Evolutionary conservation across 2,888 invertebrate species (phyloP).

Genomic region (Leuctra nigra): DNA sequence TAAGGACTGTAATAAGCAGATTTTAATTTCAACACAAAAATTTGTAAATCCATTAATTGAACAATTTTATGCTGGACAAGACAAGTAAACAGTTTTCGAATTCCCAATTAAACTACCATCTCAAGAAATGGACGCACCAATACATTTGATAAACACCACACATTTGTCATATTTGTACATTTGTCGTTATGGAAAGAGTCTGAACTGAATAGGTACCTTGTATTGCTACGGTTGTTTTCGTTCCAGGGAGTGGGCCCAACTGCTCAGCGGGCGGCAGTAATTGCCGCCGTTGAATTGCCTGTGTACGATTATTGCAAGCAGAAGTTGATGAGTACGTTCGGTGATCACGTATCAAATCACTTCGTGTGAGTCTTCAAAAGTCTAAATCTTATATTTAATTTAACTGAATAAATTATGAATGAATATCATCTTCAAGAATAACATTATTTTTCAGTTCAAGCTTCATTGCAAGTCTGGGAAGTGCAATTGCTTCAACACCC

Average conservation of each 20-base stretch:
- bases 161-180: no score
- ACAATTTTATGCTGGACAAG: no score
- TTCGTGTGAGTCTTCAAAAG: slow-evolving; percentile 58
- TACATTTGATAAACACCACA: no score
- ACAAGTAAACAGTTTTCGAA: no score
- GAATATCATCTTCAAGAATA: slow-evolving; percentile 2
- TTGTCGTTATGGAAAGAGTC: no score
- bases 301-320: slow-evolving; percentile 88
- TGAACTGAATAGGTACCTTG: no score
- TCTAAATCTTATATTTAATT: slow-evolving; percentile 10
- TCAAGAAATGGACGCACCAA: no score
- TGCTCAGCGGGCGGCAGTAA: slow-evolving; percentile 86
- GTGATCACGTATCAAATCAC: slow-evolving; percentile 79
- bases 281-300: slow-evolving; percentile 90
- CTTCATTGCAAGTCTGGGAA: slow-evolving; percentile 84
- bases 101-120: no score
- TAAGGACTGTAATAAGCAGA: no score
- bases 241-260: slow-evolving; percentile 84
- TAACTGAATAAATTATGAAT: background rate
- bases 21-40: no score
- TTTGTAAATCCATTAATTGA: no score
- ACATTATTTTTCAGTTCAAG: slow-evolving; percentile 60
- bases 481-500: slow-evolving; percentile 90
- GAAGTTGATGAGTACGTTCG: slow-evolving; percentile 58
- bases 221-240: no score